A percentile compares a stretch with the other conserved stretches of the same genome.
phyloP scores from a whole-genome alignment of 1,140 invertebrate species.

The Ceratina calcarata region DNA sequence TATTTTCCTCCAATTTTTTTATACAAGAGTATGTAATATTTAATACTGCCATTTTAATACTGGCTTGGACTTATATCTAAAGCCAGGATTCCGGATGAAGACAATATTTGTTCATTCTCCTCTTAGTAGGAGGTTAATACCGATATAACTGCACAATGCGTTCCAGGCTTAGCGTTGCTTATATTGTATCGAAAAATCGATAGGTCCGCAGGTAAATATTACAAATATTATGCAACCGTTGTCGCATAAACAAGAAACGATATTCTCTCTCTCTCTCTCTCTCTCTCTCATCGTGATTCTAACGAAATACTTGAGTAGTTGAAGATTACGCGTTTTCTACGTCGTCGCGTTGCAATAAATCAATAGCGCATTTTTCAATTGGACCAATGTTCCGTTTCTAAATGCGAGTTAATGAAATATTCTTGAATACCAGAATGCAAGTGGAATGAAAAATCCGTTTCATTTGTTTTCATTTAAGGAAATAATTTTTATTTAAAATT shows the following conservation, averaged over 20 bases:
- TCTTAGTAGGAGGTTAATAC: not conserved
- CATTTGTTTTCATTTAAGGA: no score
- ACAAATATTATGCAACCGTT: not conserved
- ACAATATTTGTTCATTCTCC: not conserved
- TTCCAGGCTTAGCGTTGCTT: not conserved
- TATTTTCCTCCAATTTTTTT: no score
- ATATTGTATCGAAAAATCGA: constrained; percentile 2
- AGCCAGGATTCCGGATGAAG: not conserved
- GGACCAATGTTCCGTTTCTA: constrained; percentile 8
- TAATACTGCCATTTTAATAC: no score
- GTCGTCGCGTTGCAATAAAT: not conserved
- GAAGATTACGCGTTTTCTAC: not conserved
- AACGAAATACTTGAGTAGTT: not conserved
- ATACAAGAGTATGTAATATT: not conserved
- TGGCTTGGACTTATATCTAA: no score
- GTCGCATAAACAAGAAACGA: not conserved
- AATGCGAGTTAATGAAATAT: constrained; percentile 5
- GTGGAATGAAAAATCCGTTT: no score
- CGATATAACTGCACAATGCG: not conserved
- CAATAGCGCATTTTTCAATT: constrained; percentile 16
- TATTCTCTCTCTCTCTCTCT: not conserved
- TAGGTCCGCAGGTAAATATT: not conserved
- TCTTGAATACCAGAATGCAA: not conserved
- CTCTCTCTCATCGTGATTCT: no score
- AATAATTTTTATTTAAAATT: no score